These are phyloP conservation scores for Cotesia vestalis DNA, from an alignment of 1,140 invertebrate species.

Conservation along the genomic window DNA sequence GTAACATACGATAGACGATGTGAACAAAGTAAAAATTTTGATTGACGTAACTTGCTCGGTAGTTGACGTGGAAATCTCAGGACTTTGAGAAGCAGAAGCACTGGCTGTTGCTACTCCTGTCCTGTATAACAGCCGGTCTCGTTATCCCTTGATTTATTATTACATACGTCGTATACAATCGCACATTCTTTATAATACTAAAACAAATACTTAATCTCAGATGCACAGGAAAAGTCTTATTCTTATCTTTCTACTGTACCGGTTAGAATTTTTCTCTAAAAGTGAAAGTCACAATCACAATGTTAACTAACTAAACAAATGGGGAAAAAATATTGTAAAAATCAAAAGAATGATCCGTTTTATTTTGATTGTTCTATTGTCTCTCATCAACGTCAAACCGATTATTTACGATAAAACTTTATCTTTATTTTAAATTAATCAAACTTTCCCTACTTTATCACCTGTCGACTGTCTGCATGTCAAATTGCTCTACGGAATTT, in stretches of 20 bases:
- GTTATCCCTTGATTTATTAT: constrained; percentile 41
- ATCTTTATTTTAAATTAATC: too few species aligned
- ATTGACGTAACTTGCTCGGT: constrained; percentile 22
- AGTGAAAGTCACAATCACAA: background rate
- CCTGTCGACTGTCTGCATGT: too few species aligned
- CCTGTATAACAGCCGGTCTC: constrained; percentile 9
- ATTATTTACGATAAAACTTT: too few species aligned
- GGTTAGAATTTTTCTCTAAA: constrained; percentile 7
- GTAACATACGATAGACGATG: background rate
- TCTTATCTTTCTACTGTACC: constrained; percentile 2
- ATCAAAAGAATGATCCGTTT: background rate
- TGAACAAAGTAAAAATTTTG: constrained; percentile 14
- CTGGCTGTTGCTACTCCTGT: too few species aligned
- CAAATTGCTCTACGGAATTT: too few species aligned
- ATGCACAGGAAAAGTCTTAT: constrained; percentile 26
- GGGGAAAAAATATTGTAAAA: background rate
- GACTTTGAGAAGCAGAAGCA: too few species aligned
- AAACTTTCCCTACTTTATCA: too few species aligned
- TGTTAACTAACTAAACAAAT: background rate
- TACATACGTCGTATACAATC: constrained; percentile 32
- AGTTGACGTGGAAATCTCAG: constrained; percentile 31
- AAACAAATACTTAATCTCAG: background rate
- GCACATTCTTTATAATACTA: constrained; percentile 5
- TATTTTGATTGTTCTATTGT: background rate
- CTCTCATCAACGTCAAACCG: too few species aligned